Conservation (phyloP, 2,888 invertebrate genomes). For the Mermis nigrescens region DNA sequence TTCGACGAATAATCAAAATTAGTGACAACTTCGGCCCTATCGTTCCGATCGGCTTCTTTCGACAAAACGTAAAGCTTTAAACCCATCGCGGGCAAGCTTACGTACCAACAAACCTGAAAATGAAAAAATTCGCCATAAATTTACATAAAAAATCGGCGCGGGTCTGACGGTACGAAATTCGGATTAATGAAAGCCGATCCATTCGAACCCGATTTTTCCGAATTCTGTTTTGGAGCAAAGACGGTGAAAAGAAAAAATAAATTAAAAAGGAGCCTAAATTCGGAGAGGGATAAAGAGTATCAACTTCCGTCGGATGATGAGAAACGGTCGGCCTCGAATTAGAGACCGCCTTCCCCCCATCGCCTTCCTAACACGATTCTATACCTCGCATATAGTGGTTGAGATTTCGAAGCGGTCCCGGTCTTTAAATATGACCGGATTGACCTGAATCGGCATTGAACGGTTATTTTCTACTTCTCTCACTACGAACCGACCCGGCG, state of each 20-base stretch:
- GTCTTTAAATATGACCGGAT: slow-evolving; percentile 12
- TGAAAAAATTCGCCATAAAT: slow-evolving; percentile 9
- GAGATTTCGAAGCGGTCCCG: slow-evolving; percentile 5
- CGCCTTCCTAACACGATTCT: too few species aligned
- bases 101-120: slow-evolving; percentile 43
- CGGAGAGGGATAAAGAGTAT: too few species aligned
- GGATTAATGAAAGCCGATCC: too few species aligned
- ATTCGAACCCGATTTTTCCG: too few species aligned
- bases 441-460: slow-evolving; percentile 14
- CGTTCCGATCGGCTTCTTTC: neutral
- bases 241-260: too few species aligned
- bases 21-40: too few species aligned
- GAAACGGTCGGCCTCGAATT: too few species aligned
- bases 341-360: neutral
- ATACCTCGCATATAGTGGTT: slow-evolving; percentile 9
- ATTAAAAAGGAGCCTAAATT: too few species aligned
- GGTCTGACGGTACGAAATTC: too few species aligned
- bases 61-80: neutral
- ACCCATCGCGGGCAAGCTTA: slow-evolving; percentile 50
- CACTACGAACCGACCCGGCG: slow-evolving; percentile 10
- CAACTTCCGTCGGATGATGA: too few species aligned
- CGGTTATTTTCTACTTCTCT: slow-evolving; percentile 6
- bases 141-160: neutral
- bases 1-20: too few species aligned
- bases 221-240: too few species aligned